Conservation (phyloP, 2,113 vertebrate species). For the Caloenas nicobarica region DNA sequence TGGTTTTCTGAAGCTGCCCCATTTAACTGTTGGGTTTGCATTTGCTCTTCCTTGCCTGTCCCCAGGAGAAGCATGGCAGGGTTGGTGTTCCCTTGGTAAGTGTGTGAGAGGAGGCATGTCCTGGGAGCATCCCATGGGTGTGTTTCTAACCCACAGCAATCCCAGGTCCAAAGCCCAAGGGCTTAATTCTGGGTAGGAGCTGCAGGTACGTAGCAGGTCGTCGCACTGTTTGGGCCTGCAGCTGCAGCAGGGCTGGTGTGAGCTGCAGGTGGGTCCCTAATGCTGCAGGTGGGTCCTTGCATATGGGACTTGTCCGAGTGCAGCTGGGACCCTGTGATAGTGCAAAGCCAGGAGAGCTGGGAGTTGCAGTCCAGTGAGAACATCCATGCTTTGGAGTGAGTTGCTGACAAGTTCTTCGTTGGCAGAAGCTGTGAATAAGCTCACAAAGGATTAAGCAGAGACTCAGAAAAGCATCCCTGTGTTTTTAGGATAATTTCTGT, state of each 20-base stretch:
- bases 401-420: background rate
- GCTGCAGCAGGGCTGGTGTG: background rate
- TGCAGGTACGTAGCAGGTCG: rapidly evolving
- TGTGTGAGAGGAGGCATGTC: background rate
- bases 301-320: rapidly evolving
- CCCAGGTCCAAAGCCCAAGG: background rate
- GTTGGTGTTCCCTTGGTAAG: background rate
- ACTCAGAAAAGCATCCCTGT: background rate
- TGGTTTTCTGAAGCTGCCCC: background rate
- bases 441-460: background rate
- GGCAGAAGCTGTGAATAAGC: background rate
- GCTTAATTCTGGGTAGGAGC: background rate
- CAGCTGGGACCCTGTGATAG: background rate
- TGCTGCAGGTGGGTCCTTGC: background rate
- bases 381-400: background rate
- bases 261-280: background rate
- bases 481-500: background rate
- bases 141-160: background rate
- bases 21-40: background rate
- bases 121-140: rapidly evolving
- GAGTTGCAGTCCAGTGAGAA: background rate
- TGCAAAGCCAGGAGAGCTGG: background rate
- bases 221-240: too few species aligned
- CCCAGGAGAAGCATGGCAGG: background rate
- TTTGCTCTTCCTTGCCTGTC: background rate